Evolutionary conservation across 2,113 vertebrate genomes (phyloP), one percentile per base, ranked within the genome.

Genomic region (Acrocephalus arundinaceus): DNA sequence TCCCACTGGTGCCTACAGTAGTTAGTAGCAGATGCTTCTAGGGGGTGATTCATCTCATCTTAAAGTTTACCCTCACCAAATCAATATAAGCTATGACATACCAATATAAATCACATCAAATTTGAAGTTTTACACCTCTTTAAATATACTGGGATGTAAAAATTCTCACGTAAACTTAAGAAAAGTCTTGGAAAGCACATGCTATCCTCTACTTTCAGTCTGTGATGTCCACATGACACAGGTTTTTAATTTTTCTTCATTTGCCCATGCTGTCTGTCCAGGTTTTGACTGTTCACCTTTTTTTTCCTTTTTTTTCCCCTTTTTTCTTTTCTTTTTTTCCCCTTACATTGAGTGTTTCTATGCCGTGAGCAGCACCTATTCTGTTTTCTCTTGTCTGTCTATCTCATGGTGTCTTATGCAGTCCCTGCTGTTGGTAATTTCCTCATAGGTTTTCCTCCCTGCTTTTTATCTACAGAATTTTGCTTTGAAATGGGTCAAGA

Each of bases 21-120:
- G 43, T 79, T 77, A 76, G 82, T 23, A 93, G 74, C 85, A 96
- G 90, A 91, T 95, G 94, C 66, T 90, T 85, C 78, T 90, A 37
- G 31, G 49, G 70, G 91, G 37, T 95, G 93, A 94, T 68, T 96
- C 93, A 90, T 94, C 74, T 93, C 85, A 72, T 68, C 78, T 63
- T 55, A 61, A 85, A 23, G 49, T 87, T 96, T 96, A 91, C 59
- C 35, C 30, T 49, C 65, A 62, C 46, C 66, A 87, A 85, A 45
- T 93, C 77, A 72, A 79, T 89, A 16, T 43, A 85, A 78, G 43
- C 75, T 93, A 35, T 37, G 62, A 73, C 62, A n/a, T 68, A 68
- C 70, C 41, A 52, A 61, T 82, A 82, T 76, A 90, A 93, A 87
- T 70, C 66, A 45, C 49, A 65, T 85, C 24, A 76, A 91, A 79